Base-by-base conservation (phyloP, 2,797 vertebrate genomes). In the Neosilurus mollespiculum region DNA sequence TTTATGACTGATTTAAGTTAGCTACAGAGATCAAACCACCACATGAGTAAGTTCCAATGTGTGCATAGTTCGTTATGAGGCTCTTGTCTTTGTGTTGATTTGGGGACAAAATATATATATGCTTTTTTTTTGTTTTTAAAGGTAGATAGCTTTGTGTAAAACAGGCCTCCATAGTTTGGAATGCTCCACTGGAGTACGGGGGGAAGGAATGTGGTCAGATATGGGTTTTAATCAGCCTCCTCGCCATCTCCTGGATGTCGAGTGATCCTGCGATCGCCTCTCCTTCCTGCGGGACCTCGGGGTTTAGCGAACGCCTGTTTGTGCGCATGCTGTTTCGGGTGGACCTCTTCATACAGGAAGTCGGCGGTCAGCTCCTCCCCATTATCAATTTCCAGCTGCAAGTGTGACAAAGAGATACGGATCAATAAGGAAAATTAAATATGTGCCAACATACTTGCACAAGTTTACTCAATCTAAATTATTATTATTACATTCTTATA, bases 291-390 rank as follows among this genome's bases (percentile, higher is more conserved):
- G 6, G 98, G 98, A 65, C 98, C 98, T 91, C 95, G 98, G 43
- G 98, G 98, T 87, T 99, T 99, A 88, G 97, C 95, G 87, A 99
- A 99, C 66, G 94, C 96, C 86, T 97, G 97, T 87, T 97, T 98
- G 91, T 98, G 97, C 24, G 96, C 98, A 0, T 98, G 97, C 89
- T 99, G 97, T 92, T 98, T 99, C 49, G 98, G 98, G 87, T 99
- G 98, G 73, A 99, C 97, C 93, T 98, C 98, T 43, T 97, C 96
- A 37, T 99, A 99, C 86, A 99, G 92, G 88, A 97, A 98, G 58
- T 99, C 98, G n/a, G 93, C 88, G 30, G 97, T 99, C 92, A 99
- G 84, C 18, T 99, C 98, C 1, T 97, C 96, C 9, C 98, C 98
- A 0, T 96, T 93, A 81, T 97, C 97, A 37, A 99, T 99, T 94